Conservation (phyloP, 2,888 invertebrate genomes). For the Sesia bembeciformis region DNA sequence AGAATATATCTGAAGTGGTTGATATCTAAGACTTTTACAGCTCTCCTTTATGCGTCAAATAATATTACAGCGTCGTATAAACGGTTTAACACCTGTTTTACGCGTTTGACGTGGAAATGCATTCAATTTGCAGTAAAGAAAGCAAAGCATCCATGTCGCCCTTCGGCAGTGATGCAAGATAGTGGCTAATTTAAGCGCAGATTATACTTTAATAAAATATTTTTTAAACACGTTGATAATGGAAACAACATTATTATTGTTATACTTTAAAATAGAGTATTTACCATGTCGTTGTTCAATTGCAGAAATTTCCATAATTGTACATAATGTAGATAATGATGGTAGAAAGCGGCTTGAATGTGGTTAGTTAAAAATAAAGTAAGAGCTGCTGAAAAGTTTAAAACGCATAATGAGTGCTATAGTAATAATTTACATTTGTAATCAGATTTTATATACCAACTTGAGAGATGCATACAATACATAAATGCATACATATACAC, state of each 20-base stretch:
- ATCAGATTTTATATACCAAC: too few species aligned
- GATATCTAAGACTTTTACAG: background rate
- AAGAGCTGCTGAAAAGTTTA: slow-evolving; percentile 1
- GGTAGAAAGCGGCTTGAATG: background rate
- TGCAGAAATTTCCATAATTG: background rate
- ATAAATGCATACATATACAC: too few species aligned
- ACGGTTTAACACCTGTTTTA: slow-evolving; percentile 22
- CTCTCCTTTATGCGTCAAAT: background rate
- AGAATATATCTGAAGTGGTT: background rate
- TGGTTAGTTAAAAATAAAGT: slow-evolving; percentile 2
- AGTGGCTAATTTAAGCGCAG: too few species aligned
- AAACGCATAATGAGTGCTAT: background rate
- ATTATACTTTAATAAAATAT: too few species aligned
- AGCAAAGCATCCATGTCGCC: background rate
- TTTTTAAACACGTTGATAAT: too few species aligned
- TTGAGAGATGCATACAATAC: too few species aligned
- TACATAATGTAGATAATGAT: background rate
- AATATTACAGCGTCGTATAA: slow-evolving; percentile 6
- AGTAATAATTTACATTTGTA: too few species aligned
- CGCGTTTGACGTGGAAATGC: slow-evolving; percentile 39
- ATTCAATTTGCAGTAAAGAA: slow-evolving; percentile 57
- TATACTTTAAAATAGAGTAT: background rate
- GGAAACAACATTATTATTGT: slow-evolving; percentile 14
- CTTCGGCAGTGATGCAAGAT: background rate
- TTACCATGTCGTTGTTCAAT: background rate